Conservation (phyloP, 2,113 vertebrate species). For the Nerophis lumbriciformis region DNA sequence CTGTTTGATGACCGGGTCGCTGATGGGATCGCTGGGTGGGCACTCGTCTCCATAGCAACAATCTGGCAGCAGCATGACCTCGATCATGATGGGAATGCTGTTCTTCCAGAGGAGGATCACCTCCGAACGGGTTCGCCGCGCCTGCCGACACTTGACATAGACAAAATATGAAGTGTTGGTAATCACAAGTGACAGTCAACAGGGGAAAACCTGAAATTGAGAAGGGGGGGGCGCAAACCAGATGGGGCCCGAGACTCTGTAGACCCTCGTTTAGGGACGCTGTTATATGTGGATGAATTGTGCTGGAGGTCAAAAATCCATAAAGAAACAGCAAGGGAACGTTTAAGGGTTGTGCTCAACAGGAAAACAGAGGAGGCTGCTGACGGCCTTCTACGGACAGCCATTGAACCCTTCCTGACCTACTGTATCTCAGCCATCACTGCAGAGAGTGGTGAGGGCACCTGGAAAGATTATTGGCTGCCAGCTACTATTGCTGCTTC, state of each 20-base stretch:
- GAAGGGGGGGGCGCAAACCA: slow-evolving; percentile 3
- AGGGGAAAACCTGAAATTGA: background rate
- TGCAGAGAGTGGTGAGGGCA: too few relatives aligned
- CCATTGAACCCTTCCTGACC: too few relatives aligned
- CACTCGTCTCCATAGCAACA: slow-evolving; percentile 97
- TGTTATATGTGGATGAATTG: slow-evolving; percentile 2
- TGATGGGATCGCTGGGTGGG: slow-evolving; percentile 83
- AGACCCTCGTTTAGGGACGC: background rate
- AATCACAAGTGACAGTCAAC: slow-evolving; percentile 30
- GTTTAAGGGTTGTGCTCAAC: background rate
- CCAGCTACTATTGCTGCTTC: too few relatives aligned
- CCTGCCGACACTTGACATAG: slow-evolving; percentile 85
- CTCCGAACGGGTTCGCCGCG: slow-evolving; percentile 88
- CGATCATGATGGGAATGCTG: slow-evolving; percentile 96
- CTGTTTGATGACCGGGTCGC: slow-evolving; percentile 94
- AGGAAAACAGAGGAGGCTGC: background rate
- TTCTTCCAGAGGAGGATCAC: slow-evolving; percentile 92
- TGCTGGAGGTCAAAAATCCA: background rate
- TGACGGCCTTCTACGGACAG: too few relatives aligned
- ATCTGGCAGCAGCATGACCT: slow-evolving; percentile 97
- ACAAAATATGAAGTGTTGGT: slow-evolving; percentile 36
- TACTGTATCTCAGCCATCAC: too few relatives aligned
- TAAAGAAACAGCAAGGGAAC: background rate
- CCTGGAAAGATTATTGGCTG: too few relatives aligned
- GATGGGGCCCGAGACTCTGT: slow-evolving; percentile 9